Percentiles rank a stretch among this genome's conserved stretches.
Conservation (phyloP, 2,888 invertebrate species). For the Nemapogon koenigi region DNA sequence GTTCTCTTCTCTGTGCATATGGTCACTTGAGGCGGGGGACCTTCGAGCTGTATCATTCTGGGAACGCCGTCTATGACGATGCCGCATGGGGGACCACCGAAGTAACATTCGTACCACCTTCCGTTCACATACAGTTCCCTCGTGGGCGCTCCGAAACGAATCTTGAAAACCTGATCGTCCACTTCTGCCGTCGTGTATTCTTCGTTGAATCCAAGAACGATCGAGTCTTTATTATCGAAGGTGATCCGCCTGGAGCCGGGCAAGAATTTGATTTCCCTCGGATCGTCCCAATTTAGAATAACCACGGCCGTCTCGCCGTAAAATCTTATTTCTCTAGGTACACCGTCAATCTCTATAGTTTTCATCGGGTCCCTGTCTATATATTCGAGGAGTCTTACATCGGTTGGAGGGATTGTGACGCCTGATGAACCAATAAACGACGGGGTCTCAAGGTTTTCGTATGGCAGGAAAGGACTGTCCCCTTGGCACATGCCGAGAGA, state of each 20-base stretch:
- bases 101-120: conserved; percentile 89
- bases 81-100: conserved; percentile 85
- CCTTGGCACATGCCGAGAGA: conserved; percentile 42
- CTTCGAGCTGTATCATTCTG: conserved; percentile 83
- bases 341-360: conserved; percentile 82
- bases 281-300: conserved; percentile 86
- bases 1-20: conserved; percentile 80
- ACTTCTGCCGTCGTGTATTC: conserved; percentile 76
- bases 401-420: conserved; percentile 38
- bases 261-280: conserved; percentile 84
- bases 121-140: conserved; percentile 90
- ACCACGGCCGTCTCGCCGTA: conserved; percentile 86
- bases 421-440: conserved; percentile 48
- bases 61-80: conserved; percentile 81
- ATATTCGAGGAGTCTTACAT: conserved; percentile 42
- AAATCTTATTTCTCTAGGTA: conserved; percentile 82
- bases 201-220: conserved; percentile 70
- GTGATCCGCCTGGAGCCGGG: conserved; percentile 77
- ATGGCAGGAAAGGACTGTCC: conserved; percentile 37
- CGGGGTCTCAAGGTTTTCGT: conserved; percentile 36
- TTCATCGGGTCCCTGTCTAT: conserved; percentile 72
- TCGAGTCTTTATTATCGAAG: conserved; percentile 78
- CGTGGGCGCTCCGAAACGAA: conserved; percentile 91
- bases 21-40: conserved; percentile 92
- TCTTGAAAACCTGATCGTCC: conserved; percentile 75